Percentiles rank a stretch among this genome's conserved stretches.
These are phyloP conservation scores for Macrochelys suwanniensis DNA, from an alignment of 2,797 vertebrate genomes.

Conservation along the genomic window DNA sequence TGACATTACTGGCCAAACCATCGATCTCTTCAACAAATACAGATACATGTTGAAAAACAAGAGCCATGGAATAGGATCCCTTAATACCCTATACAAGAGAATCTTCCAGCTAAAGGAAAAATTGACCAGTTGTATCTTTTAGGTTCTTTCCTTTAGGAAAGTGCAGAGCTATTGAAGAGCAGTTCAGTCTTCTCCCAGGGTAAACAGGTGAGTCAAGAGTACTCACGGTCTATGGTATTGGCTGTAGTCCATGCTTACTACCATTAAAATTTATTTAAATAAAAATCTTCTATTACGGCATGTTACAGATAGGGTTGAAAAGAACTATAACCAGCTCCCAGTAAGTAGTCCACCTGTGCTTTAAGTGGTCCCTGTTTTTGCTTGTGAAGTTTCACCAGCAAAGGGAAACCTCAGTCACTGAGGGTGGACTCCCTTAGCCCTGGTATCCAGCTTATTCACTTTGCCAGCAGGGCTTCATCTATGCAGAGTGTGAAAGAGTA, in stretches of 20 bases:
- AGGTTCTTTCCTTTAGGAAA: background rate
- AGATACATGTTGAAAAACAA: background rate
- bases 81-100: background rate
- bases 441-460: background rate
- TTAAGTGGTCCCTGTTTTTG: background rate
- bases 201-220: background rate
- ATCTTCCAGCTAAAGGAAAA: background rate
- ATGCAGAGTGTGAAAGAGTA: background rate
- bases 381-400: background rate
- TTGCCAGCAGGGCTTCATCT: background rate
- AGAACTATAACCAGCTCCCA: background rate
- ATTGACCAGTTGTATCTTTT: background rate
- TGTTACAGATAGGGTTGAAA: background rate
- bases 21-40: background rate
- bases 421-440: background rate
- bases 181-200: background rate
- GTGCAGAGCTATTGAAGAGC: background rate
- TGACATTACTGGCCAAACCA: background rate
- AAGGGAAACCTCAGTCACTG: background rate
- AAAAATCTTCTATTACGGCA: background rate
- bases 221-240: background rate
- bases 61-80: background rate
- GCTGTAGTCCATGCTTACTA: background rate
- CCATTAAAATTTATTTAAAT: background rate
- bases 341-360: background rate